phyloP scores from a whole-genome alignment of 1,140 invertebrate species.

The Plodia interpunctella region DNA sequence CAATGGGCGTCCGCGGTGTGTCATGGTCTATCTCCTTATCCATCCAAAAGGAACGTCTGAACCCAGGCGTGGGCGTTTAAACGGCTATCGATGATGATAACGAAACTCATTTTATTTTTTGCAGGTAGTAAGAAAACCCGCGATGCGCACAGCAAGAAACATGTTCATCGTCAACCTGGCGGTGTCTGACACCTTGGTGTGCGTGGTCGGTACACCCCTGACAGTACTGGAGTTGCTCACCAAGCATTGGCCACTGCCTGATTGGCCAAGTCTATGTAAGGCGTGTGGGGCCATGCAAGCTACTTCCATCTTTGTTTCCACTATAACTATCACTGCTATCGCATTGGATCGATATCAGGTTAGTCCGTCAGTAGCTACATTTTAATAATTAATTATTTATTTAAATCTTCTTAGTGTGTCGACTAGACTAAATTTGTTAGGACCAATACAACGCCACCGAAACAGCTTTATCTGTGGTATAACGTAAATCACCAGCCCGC shows the following conservation, averaged over 20 bases:
- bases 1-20: no score
- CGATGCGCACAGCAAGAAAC: slow-evolving; percentile 91
- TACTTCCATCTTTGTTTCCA: slow-evolving; percentile 92
- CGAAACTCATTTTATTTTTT: no score
- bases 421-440: no score
- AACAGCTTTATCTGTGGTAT: no score
- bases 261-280: slow-evolving; percentile 85
- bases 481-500: no score
- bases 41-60: no score
- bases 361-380: slow-evolving; percentile 21
- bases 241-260: slow-evolving; percentile 85
- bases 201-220: slow-evolving; percentile 90
- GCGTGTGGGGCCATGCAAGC: slow-evolving; percentile 89
- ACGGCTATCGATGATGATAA: no score
- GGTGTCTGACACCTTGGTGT: slow-evolving; percentile 89
- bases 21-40: no score
- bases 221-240: slow-evolving; percentile 89
- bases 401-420: no score
- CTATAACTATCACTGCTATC: slow-evolving; percentile 93
- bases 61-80: no score
- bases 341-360: slow-evolving; percentile 89
- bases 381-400: not conserved
- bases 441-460: no score
- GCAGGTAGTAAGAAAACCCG: slow-evolving; percentile 84
- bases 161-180: slow-evolving; percentile 94